Evolutionary conservation across 1,140 invertebrate species (phyloP).

Genomic region (Telenomus remus): DNA sequence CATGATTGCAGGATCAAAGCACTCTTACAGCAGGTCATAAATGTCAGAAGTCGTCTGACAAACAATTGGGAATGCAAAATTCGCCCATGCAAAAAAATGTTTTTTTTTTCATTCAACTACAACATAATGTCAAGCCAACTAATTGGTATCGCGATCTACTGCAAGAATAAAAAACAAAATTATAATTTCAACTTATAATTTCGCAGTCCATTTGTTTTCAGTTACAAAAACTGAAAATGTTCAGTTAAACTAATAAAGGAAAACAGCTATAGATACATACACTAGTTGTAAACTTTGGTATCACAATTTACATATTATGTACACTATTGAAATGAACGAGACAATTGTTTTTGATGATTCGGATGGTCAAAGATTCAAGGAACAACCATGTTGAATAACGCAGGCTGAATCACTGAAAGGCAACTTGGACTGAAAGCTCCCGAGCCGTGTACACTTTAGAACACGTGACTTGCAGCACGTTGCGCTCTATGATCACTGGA

Average conservation of each 20-base stretch:
- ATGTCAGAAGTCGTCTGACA: slow-evolving; percentile 37
- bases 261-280: too few relatives aligned
- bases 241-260: too few relatives aligned
- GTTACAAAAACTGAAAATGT: too few relatives aligned
- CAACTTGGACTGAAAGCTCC: slow-evolving; percentile 45
- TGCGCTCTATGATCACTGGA: slow-evolving; percentile 41
- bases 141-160: slow-evolving; percentile 62
- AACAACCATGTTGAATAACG: slow-evolving; percentile 21
- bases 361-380: slow-evolving; percentile 14
- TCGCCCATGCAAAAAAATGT: slow-evolving; percentile 69
- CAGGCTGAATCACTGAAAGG: slow-evolving; percentile 44
- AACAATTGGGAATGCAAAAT: slow-evolving; percentile 59
- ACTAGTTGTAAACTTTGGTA: too few relatives aligned
- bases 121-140: slow-evolving; percentile 41
- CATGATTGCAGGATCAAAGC: slow-evolving; percentile 64
- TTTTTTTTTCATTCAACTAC: slow-evolving; percentile 60
- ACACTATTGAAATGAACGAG: neutral
- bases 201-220: too few relatives aligned
- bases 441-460: slow-evolving; percentile 37
- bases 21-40: slow-evolving; percentile 48
- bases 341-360: neutral
- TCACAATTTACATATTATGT: neutral
- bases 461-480: slow-evolving; percentile 56
- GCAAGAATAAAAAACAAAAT: slow-evolving; percentile 58
- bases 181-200: slow-evolving; percentile 8